These are phyloP conservation scores for Drosophila merina DNA, from an alignment of 2,888 invertebrate genomes.

Conservation along the genomic window DNA sequence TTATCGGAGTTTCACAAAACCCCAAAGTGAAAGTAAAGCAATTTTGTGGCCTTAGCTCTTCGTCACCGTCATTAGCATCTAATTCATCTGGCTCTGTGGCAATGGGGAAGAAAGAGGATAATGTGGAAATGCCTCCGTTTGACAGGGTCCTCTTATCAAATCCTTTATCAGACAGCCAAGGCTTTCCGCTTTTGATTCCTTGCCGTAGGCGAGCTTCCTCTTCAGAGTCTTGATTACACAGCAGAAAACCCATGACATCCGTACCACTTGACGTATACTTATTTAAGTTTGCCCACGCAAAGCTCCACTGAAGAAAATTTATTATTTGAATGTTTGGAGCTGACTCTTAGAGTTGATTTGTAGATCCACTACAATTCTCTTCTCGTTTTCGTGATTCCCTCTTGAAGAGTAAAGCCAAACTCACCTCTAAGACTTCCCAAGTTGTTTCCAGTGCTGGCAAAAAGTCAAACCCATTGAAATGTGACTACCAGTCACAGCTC, in stretches of 20 bases:
- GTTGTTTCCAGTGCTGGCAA: not conserved
- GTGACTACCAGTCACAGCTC: slow-evolving; percentile 66
- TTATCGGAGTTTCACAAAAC: slow-evolving; percentile 16
- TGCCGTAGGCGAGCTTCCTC: slow-evolving; percentile 66
- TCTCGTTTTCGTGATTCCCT: too few relatives aligned
- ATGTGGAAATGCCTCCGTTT: slow-evolving; percentile 24
- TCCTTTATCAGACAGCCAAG: slow-evolving; percentile 27
- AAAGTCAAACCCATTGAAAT: slow-evolving; percentile 74
- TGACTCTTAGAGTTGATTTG: too few relatives aligned
- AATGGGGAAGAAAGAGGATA: slow-evolving; percentile 13
- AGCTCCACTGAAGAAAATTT: slow-evolving; percentile 1
- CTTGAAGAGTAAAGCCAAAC: too few relatives aligned
- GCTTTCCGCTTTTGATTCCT: slow-evolving; percentile 37
- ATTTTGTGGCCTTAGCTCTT: slow-evolving; percentile 16
- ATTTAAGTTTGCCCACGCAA: slow-evolving; percentile 20
- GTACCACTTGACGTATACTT: slow-evolving; percentile 33
- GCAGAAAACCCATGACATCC: slow-evolving; percentile 43
- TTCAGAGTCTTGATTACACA: slow-evolving; percentile 60
- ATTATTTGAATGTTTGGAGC: not conserved
- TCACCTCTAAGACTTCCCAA: too few relatives aligned
- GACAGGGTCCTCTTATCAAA: slow-evolving; percentile 30
- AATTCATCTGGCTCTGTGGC: slow-evolving; percentile 26
- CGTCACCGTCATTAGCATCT: slow-evolving; percentile 39
- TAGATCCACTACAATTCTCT: too few relatives aligned
- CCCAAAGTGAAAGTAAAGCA: slow-evolving; percentile 16